Conservation (phyloP, 1,140 invertebrate species). For the Drosophila pallidifrons region DNA sequence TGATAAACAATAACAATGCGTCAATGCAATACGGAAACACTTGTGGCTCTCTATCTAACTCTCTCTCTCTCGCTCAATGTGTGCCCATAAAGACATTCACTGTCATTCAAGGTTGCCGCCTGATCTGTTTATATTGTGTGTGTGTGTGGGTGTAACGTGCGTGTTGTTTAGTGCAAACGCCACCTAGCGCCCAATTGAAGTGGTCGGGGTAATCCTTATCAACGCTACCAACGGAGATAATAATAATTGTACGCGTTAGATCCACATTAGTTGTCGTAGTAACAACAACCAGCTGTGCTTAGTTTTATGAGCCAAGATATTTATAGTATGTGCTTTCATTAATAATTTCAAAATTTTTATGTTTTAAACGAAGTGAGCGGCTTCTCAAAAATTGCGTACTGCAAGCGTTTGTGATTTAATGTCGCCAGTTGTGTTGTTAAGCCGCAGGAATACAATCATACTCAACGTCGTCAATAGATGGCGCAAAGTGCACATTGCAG, state of each 20-base stretch:
- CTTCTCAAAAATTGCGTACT: neutral
- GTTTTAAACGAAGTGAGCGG: no score
- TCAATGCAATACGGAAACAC: constrained; percentile 53
- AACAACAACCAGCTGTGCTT: neutral
- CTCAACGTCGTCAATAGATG: constrained; percentile 54
- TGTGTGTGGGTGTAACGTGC: neutral
- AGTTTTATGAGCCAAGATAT: neutral
- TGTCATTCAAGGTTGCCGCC: constrained; percentile 65
- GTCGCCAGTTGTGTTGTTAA: constrained; percentile 59
- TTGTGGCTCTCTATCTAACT: neutral
- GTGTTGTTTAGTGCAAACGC: constrained; percentile 3
- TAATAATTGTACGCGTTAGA: constrained; percentile 2
- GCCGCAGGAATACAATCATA: constrained; percentile 42
- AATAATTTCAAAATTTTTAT: no score
- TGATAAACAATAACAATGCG: constrained; percentile 59
- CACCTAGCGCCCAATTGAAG: neutral
- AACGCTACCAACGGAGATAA: neutral
- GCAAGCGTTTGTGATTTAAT: constrained; percentile 56
- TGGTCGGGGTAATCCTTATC: neutral
- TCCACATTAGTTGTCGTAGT: neutral
- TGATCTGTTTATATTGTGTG: constrained; percentile 32
- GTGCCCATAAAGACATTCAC: constrained; percentile 18
- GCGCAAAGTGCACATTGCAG: constrained; percentile 55
- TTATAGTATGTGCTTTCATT: neutral
- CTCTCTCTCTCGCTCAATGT: constrained; percentile 1